phyloP scores from a whole-genome alignment of 2,797 vertebrate genomes.

The Miopithecus talapoin region DNA sequence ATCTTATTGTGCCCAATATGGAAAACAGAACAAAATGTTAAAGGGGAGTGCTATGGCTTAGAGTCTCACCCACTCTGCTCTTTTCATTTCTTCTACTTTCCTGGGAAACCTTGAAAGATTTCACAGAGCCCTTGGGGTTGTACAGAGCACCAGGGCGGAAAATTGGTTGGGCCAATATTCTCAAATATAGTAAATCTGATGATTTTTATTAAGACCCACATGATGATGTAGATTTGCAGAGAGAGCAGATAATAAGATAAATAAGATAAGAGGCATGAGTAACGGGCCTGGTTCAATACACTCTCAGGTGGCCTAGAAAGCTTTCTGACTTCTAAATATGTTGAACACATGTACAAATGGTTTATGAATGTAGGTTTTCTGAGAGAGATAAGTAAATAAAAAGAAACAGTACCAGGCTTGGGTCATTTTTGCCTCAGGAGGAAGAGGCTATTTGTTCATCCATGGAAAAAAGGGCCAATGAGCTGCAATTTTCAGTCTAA shows the following conservation, averaged over 20 bases:
- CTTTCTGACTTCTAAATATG: neutral
- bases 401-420: neutral
- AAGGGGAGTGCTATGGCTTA: neutral
- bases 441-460: neutral
- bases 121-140: neutral
- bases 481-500: neutral
- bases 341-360: neutral
- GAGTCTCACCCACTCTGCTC: neutral
- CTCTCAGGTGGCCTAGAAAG: neutral
- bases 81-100: neutral
- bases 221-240: neutral
- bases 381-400: neutral
- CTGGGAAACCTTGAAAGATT: neutral
- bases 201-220: neutral
- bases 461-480: neutral
- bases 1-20: neutral
- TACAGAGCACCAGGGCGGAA: neutral
- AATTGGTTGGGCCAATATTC: neutral
- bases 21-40: neutral
- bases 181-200: neutral
- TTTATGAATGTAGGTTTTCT: neutral
- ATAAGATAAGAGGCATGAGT: neutral
- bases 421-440: conserved; percentile 2
- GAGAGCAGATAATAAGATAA: neutral
- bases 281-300: neutral